Evolutionary conservation across 2,113 vertebrate species (phyloP), one percentile per base, ranked within the genome.

Genomic region (Salvelinus sp.): DNA sequence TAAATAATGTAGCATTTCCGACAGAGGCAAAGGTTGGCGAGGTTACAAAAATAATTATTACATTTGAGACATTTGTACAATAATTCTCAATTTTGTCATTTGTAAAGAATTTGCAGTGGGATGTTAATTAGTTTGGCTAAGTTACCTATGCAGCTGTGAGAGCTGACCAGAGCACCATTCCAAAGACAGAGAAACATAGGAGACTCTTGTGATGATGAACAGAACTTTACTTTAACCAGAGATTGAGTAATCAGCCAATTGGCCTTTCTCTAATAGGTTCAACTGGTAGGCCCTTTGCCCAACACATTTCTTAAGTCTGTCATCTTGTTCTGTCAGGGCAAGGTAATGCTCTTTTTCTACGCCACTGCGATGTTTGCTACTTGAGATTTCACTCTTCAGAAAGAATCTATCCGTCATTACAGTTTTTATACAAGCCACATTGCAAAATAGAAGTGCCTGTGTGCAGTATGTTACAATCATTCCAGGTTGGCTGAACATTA

Each of bases 191-290:
- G 79, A 67, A 82, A 83, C 87, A 85, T 63, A 75, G 65, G 83
- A 87, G 78, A 86, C 66, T 76, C 79, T 78, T 76, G 85, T 81
- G 60, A 87, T 75, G 70, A 81, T 81, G 80, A 87, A 75, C 82
- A 73, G 79, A 89, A 85, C 79, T 80, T 76, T 84, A 88, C 84
- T 87, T 84, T 74, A 75, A 71, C 79, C 68, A 60, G 72, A 86
- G 71, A 72, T 75, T 71, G 76, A 84, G 73, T 79, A 81, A 89
- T 79, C 77, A 88, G 71, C 74, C 73, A 73, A 78, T 80, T 76
- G 69, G 58, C 70, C 71, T 72, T 65, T 48, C 30, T 75, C 70
- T 78, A 74, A 81, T 38, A 77, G 63, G 69, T 82, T 82, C 80
- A 82, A 75, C 60, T 66, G 77, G 69, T 25, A 30, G 69, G 58